Evolutionary conservation across 2,888 invertebrate species (phyloP).

Genomic region (Luperina nickerlii): DNA sequence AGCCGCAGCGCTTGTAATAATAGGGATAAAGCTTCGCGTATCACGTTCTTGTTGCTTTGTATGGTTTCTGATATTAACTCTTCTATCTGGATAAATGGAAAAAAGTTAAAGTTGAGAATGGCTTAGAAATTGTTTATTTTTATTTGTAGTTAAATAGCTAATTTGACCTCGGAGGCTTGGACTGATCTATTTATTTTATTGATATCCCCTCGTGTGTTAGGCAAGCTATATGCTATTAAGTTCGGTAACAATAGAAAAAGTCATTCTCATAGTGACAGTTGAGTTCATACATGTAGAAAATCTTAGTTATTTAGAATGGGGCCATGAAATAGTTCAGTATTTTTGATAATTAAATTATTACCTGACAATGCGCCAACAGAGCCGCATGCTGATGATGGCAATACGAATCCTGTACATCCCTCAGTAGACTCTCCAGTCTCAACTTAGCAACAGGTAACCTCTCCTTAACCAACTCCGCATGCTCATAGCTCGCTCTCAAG

Average conservation of each 20-base stretch:
- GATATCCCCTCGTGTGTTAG: too few species aligned
- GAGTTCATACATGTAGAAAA: neutral
- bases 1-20: slow-evolving; percentile 78
- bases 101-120: neutral
- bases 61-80: slow-evolving; percentile 80
- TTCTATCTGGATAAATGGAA: slow-evolving; percentile 77
- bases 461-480: slow-evolving; percentile 79
- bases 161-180: neutral
- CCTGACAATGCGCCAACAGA: slow-evolving; percentile 82
- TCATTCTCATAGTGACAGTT: too few species aligned
- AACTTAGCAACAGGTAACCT: slow-evolving; percentile 80
- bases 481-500: slow-evolving; percentile 75
- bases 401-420: slow-evolving; percentile 83
- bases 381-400: slow-evolving; percentile 85
- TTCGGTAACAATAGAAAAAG: too few species aligned
- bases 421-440: slow-evolving; percentile 77
- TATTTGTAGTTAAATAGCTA: neutral
- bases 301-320: neutral
- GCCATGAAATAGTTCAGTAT: neutral
- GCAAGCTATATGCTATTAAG: too few species aligned
- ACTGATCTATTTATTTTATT: neutral
- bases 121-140: neutral
- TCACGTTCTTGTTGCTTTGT: slow-evolving; percentile 73
- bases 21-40: slow-evolving; percentile 80
- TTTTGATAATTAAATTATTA: neutral